phyloP scores from a whole-genome alignment of 2,113 vertebrate species.

The Gymnobelideus leadbeateri region DNA sequence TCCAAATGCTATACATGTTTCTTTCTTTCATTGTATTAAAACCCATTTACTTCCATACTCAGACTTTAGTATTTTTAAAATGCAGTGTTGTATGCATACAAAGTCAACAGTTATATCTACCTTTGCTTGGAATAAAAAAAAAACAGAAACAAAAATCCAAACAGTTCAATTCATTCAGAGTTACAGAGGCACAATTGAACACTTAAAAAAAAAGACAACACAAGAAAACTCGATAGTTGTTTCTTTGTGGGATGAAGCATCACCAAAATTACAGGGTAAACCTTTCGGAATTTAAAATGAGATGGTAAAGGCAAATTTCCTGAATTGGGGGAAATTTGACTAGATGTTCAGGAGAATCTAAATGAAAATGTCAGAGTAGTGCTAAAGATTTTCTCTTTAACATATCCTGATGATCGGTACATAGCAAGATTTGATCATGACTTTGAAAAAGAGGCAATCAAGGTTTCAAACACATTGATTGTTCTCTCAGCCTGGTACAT shows the following conservation, averaged over 20 bases:
- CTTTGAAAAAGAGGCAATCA: slow-evolving; percentile 39
- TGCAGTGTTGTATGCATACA: slow-evolving; percentile 21
- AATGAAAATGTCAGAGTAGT: slow-evolving; percentile 67
- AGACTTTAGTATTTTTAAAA: slow-evolving; percentile 49
- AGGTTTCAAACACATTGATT: slow-evolving; percentile 53
- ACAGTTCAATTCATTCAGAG: slow-evolving; percentile 55
- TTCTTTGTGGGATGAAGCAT: slow-evolving; percentile 60
- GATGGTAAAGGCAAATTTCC: slow-evolving; percentile 55
- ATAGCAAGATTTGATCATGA: slow-evolving; percentile 62
- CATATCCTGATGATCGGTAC: slow-evolving; percentile 52
- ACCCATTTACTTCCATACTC: slow-evolving; percentile 12
- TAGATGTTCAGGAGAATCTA: slow-evolving; percentile 65
- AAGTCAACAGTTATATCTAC: slow-evolving; percentile 62
- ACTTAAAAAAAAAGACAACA: slow-evolving; percentile 54
- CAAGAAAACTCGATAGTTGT: slow-evolving; percentile 54
- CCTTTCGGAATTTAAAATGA: background rate
- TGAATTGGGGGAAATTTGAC: slow-evolving; percentile 65
- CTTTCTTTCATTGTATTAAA: slow-evolving; percentile 11
- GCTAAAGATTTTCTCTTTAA: slow-evolving; percentile 59
- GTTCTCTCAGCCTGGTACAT: background rate
- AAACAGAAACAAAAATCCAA: slow-evolving; percentile 55
- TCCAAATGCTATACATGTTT: slow-evolving; percentile 42
- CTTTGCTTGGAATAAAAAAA: slow-evolving; percentile 50
- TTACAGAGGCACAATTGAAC: slow-evolving; percentile 43
- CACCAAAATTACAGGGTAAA: slow-evolving; percentile 69